Percentiles rank a stretch among this genome's conserved stretches.
Evolutionary conservation across 2,888 invertebrate species (phyloP).

Genomic region (Phrixothrix hirtus): DNA sequence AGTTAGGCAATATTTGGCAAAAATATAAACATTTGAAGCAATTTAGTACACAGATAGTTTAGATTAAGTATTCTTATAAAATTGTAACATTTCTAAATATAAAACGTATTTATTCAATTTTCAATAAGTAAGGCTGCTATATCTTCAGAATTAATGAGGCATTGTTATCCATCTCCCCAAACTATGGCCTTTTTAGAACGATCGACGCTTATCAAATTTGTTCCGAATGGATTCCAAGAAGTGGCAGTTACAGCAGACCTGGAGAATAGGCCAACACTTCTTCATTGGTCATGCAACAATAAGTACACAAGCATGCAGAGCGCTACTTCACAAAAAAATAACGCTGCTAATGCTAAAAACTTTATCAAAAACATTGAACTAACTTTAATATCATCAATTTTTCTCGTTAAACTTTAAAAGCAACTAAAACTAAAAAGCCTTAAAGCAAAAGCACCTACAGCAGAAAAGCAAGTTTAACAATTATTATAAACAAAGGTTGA

Average conservation of each 20-base stretch:
- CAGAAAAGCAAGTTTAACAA: too few species aligned
- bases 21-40: neutral
- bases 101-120: neutral
- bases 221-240: conserved; percentile 85
- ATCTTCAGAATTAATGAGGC: neutral
- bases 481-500: too few species aligned
- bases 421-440: too few species aligned
- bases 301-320: conserved; percentile 35
- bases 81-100: neutral
- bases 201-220: conserved; percentile 80
- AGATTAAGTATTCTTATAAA: neutral
- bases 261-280: conserved; percentile 56
- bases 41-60: neutral
- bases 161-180: conserved; percentile 67
- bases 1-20: neutral
- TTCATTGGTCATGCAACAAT: conserved; percentile 51
- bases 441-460: too few species aligned
- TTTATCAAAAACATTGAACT: too few species aligned
- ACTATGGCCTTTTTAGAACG: conserved; percentile 78
- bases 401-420: too few species aligned
- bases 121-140: neutral
- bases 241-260: conserved; percentile 86
- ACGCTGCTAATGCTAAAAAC: conserved; percentile 1
- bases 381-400: neutral
- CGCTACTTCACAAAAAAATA: conserved; percentile 10